These are phyloP conservation scores for Mesocricetus auratus DNA, from an alignment of 2,113 vertebrate species.

Conservation along the genomic window DNA sequence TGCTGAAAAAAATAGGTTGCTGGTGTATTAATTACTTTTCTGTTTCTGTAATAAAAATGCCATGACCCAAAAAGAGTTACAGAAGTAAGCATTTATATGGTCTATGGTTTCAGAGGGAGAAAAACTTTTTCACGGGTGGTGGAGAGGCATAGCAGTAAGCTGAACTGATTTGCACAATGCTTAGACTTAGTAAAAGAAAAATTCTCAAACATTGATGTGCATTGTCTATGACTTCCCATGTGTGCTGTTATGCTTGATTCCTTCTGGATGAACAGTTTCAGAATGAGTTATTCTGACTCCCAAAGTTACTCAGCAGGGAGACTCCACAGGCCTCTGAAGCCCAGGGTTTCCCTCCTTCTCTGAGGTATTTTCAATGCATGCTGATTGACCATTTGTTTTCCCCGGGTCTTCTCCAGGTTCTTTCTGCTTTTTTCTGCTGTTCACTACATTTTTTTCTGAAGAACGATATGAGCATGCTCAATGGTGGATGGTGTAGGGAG, in stretches of 20 bases:
- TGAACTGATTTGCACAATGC: not conserved
- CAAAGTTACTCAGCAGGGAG: not conserved
- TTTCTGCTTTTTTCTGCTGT: not conserved
- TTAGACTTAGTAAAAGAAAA: not conserved
- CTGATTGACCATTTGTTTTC: not conserved
- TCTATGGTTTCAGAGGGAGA: not conserved
- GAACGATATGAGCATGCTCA: too few relatives aligned
- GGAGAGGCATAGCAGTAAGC: not conserved
- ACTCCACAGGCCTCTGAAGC: not conserved
- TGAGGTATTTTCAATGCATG: not conserved
- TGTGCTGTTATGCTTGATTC: not conserved
- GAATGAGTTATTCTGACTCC: not conserved
- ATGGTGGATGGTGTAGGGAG: not conserved
- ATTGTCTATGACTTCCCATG: not conserved
- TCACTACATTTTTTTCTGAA: not conserved
- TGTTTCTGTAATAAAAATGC: not conserved
- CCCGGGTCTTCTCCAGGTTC: not conserved
- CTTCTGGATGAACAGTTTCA: not conserved
- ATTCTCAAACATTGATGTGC: not conserved
- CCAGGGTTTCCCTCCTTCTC: not conserved
- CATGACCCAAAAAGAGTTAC: not conserved
- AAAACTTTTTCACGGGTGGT: not conserved
- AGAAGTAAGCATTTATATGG: not conserved
- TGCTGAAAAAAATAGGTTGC: not conserved
- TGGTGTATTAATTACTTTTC: not conserved